Evolutionary conservation across 2,888 invertebrate species (phyloP).

Genomic region (Alloplasta piceator): DNA sequence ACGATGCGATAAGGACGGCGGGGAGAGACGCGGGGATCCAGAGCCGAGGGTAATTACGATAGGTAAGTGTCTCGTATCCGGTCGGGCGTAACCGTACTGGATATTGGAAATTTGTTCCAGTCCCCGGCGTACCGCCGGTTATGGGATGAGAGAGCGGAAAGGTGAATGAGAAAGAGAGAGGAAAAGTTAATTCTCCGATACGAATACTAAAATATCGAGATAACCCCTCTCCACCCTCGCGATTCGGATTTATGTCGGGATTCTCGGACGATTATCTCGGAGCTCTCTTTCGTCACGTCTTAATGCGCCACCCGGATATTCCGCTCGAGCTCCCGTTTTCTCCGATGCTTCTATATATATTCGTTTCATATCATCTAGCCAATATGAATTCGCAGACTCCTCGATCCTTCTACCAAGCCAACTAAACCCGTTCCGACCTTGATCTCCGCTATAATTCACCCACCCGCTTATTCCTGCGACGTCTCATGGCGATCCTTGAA

Average conservation of each 20-base stretch:
- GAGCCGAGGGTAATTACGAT: constrained; percentile 65
- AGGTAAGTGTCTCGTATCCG: constrained; percentile 68
- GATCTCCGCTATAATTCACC: constrained; percentile 32
- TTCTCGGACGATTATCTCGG: constrained; percentile 61
- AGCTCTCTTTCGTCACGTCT: constrained; percentile 69
- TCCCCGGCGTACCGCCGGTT: constrained; percentile 58
- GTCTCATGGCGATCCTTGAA: neutral
- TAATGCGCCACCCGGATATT: constrained; percentile 62
- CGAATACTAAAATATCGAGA: constrained; percentile 71
- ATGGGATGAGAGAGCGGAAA: constrained; percentile 35
- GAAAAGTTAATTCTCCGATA: constrained; percentile 68
- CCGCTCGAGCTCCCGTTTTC: constrained; percentile 43
- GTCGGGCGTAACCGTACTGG: constrained; percentile 71
- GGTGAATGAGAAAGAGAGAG: constrained; percentile 48
- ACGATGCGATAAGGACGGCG: constrained; percentile 62
- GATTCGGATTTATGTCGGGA: constrained; percentile 56
- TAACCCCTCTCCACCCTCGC: constrained; percentile 43
- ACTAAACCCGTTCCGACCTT: constrained; percentile 36
- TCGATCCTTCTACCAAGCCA: constrained; percentile 55
- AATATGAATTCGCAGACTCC: constrained; percentile 51
- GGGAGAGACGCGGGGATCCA: constrained; percentile 51
- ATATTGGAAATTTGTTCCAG: constrained; percentile 74
- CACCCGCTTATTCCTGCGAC: constrained; percentile 18
- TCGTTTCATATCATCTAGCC: constrained; percentile 36
- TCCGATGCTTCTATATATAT: constrained; percentile 22